phyloP scores from a whole-genome alignment of 2,797 vertebrate genomes.

The Bucorvus abyssinicus region DNA sequence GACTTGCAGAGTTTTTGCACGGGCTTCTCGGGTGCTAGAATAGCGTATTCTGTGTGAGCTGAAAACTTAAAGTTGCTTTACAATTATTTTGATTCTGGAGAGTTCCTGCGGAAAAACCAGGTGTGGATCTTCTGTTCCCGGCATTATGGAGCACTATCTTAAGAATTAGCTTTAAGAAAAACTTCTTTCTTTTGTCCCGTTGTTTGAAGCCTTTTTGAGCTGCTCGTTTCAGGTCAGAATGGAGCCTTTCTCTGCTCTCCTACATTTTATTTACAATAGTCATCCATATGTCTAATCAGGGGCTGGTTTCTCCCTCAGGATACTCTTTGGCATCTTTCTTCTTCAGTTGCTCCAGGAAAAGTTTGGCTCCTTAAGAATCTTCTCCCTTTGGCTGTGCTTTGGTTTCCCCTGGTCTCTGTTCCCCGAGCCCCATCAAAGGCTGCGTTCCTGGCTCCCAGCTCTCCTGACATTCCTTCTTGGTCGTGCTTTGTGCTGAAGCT shows the following conservation, averaged over 20 bases:
- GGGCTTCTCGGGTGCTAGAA: neutral
- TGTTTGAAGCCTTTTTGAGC: neutral
- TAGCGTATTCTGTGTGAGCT: neutral
- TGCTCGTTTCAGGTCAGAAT: neutral
- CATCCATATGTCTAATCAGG: constrained; percentile 27
- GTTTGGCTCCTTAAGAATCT: neutral
- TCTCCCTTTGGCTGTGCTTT: neutral
- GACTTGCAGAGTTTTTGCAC: neutral
- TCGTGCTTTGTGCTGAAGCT: neutral
- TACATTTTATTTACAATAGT: neutral
- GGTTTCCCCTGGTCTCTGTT: neutral
- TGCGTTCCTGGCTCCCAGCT: constrained; percentile 1
- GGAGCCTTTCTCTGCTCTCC: neutral
- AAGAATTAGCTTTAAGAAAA: neutral
- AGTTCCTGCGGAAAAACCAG: neutral
- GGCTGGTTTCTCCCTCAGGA: constrained; percentile 8
- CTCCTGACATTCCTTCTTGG: neutral
- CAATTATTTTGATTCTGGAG: neutral
- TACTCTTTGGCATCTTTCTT: constrained; percentile 11
- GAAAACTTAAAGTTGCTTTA: neutral
- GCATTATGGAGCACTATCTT: neutral
- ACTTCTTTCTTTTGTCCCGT: neutral
- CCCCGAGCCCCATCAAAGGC: neutral
- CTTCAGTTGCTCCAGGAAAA: constrained; percentile 37
- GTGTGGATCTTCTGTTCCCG: neutral